Percentiles rank a stretch among this genome's conserved stretches.
Evolutionary conservation across 2,113 vertebrate species (phyloP).

Genomic region (Nesospiza acunhae): DNA sequence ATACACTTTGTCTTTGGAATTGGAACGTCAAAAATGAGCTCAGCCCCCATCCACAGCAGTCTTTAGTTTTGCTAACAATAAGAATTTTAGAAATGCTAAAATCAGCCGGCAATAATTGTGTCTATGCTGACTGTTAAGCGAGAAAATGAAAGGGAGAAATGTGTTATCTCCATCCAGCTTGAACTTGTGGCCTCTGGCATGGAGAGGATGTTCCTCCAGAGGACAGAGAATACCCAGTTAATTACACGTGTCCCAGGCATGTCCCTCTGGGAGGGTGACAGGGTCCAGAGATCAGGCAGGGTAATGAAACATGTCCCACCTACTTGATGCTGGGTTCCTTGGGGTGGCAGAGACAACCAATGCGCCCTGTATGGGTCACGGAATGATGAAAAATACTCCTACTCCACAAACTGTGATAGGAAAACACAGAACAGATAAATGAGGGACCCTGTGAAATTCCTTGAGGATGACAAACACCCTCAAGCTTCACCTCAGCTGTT

Average conservation of each 20-base stretch:
- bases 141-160: neutral
- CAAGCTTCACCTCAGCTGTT: neutral
- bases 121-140: neutral
- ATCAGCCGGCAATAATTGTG: neutral
- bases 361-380: accelerated
- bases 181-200: neutral
- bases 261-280: neutral
- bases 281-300: neutral
- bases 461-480: neutral
- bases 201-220: neutral
- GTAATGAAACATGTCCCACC: neutral
- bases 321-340: neutral
- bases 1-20: neutral
- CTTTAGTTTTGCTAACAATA: neutral
- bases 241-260: neutral
- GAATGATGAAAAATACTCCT: neutral
- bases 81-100: neutral
- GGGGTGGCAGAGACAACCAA: neutral
- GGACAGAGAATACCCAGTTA: neutral
- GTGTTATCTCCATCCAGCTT: neutral
- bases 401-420: neutral
- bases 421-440: neutral
- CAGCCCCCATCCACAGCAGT: neutral
- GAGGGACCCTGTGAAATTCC: neutral
- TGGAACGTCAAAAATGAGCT: neutral